Evolutionary conservation across 1,140 invertebrate species (phyloP), one percentile per base, ranked within the genome.

Genomic region (Scaptodrosophila lebanonensis): DNA sequence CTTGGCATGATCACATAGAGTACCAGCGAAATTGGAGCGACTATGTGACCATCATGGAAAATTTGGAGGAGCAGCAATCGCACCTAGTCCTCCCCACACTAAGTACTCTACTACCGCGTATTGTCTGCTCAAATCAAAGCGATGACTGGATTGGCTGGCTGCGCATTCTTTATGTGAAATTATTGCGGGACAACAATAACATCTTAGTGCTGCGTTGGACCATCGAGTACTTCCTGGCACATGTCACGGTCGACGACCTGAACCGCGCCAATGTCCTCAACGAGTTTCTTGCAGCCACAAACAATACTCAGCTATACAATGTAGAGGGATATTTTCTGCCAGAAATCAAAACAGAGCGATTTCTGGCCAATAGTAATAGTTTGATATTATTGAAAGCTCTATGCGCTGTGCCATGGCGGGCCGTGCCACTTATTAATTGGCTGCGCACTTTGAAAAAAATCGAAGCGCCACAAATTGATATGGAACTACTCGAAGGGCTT

Each of bases 1-100:
- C 22, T 52, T 4, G 25, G 36, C 3, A 27, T 35, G 2, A 32
- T 76, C 0, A 51, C 54, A 22, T 62, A 60, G 13, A 54, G 25
- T 8, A 13, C 17, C 43, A 65, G n/a, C 32, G 22, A 6, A 57
- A 54, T 1, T 86, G 84, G 84, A 43, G 39, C 7, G 42, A 52
- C 3, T 86, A 69, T 43, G 45, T 85, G 6, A 66, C 52, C 2
- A 68, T 91, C 12, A 59, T 91, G 20, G 90, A 91, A 72, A 87
- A 87, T 15, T 76, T 91, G 9, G 90, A 92, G 70, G 91, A 91
- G 64, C 90, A 91, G 62, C 91, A 91, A 72, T 88, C 88, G n/a
- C 91, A 91, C 73, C 76, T 92, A 7, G 79, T 91, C 11, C 71
- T 87, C 25, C 91, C 91, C 36, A 83, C 88, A n/a, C 59, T 91